Conservation (phyloP, 2,888 invertebrate genomes). For the Acrobasis repandana region DNA sequence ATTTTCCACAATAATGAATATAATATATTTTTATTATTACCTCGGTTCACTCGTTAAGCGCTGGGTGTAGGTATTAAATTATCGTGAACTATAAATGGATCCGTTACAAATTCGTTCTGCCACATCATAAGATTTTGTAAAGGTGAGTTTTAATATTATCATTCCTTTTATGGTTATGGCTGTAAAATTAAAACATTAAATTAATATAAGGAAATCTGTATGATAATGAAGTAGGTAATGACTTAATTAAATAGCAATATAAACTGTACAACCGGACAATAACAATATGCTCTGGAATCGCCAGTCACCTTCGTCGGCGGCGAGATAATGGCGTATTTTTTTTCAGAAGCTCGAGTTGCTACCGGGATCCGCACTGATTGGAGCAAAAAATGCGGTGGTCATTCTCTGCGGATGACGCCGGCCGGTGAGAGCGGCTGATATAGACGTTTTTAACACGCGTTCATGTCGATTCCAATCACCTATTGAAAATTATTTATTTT, state of each 20-base stretch:
- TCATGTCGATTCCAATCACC: slow-evolving; percentile 9
- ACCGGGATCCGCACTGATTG: slow-evolving; percentile 58
- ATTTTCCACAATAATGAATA: slow-evolving; percentile 75
- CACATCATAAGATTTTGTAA: background rate
- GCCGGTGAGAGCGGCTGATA: slow-evolving; percentile 19
- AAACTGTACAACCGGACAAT: slow-evolving; percentile 5
- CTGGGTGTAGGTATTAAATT: slow-evolving; percentile 67
- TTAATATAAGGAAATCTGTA: background rate
- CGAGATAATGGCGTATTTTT: slow-evolving; percentile 49
- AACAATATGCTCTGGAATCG: slow-evolving; percentile 51
- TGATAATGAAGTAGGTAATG: background rate
- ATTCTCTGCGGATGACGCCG: slow-evolving; percentile 47
- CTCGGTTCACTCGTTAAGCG: slow-evolving; percentile 56
- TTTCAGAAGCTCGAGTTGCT: slow-evolving; percentile 53
- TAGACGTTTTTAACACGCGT: slow-evolving; percentile 21
- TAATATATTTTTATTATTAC: slow-evolving; percentile 58
- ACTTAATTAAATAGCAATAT: background rate
- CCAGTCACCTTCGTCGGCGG: slow-evolving; percentile 48
- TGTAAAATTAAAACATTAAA: background rate
- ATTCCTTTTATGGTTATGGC: background rate
- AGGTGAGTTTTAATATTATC: background rate
- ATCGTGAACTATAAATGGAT: slow-evolving; percentile 56
- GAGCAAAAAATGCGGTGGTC: slow-evolving; percentile 60
- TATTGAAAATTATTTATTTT: background rate
- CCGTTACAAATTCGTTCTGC: slow-evolving; percentile 41